These are phyloP conservation scores for Potamarius usumacintae DNA, from an alignment of 2,113 vertebrate genomes.

Conservation along the genomic window DNA sequence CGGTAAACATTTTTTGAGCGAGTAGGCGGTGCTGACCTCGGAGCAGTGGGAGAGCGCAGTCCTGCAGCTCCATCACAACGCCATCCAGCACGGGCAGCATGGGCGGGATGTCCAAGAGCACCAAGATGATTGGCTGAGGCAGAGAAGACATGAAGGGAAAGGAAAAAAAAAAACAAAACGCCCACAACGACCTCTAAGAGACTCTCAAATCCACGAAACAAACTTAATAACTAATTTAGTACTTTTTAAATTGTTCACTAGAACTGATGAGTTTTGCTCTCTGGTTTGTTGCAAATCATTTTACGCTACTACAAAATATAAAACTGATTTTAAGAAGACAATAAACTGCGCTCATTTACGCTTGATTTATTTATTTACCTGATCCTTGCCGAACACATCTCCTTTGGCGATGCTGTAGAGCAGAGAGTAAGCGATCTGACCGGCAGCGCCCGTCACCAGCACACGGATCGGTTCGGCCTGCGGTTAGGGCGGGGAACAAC, in stretches of 20 bases:
- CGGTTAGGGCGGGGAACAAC: conserved; percentile 13
- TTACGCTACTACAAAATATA: background rate
- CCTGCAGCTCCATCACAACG: conserved; percentile 97
- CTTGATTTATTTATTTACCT: conserved; percentile 72
- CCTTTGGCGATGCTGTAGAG: conserved; percentile 96
- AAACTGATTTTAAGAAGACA: background rate
- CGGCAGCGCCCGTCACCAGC: conserved; percentile 93
- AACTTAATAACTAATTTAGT: background rate
- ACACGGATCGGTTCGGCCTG: conserved; percentile 88
- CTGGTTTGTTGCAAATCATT: background rate
- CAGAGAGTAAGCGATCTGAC: conserved; percentile 95
- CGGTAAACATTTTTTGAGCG: background rate
- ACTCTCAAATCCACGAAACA: background rate
- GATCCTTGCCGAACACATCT: conserved; percentile 95
- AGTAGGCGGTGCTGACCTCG: conserved; percentile 72
- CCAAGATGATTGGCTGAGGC: conserved; percentile 82
- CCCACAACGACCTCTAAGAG: background rate
- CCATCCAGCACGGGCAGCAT: conserved; percentile 94
- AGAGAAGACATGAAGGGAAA: background rate
- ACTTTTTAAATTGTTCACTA: background rate
- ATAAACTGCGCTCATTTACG: background rate
- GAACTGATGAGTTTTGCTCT: background rate
- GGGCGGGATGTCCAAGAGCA: conserved; percentile 92
- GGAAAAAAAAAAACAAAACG: background rate
- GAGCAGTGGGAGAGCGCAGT: conserved; percentile 90